Percentiles rank a stretch among this genome's conserved stretches.
These are phyloP conservation scores for Amphipoea oculea DNA, from an alignment of 2,888 invertebrate genomes.

Conservation along the genomic window DNA sequence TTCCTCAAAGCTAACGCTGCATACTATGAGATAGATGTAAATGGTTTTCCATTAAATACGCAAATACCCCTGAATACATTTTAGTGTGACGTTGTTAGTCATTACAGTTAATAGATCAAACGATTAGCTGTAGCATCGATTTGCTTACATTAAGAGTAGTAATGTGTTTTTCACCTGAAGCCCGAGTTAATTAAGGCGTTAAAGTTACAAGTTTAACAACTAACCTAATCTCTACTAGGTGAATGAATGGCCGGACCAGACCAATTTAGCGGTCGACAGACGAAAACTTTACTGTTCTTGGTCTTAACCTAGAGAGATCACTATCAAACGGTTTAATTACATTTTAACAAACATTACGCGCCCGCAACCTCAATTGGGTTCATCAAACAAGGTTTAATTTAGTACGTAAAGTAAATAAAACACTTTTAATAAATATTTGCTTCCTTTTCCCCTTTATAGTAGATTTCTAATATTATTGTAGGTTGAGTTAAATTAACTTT, in stretches of 20 bases:
- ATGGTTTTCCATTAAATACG: constrained; percentile 13
- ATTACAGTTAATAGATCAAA: constrained; percentile 47
- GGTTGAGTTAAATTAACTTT: constrained; percentile 8
- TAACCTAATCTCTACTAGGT: constrained; percentile 19
- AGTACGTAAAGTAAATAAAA: constrained; percentile 74
- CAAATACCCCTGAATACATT: constrained; percentile 28
- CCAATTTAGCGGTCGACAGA: constrained; percentile 67
- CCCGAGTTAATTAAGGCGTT: constrained; percentile 30
- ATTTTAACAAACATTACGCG: constrained; percentile 75
- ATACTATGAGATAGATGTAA: background rate
- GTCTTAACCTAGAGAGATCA: constrained; percentile 87
- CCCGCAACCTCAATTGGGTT: constrained; percentile 77
- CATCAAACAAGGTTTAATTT: constrained; percentile 76
- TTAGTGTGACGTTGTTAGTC: constrained; percentile 22
- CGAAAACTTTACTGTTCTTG: constrained; percentile 75
- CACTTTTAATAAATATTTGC: constrained; percentile 56
- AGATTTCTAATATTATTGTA: constrained; percentile 29
- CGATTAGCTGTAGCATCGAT: constrained; percentile 55
- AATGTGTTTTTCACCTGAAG: constrained; percentile 29
- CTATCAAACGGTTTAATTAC: constrained; percentile 81
- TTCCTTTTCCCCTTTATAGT: constrained; percentile 67
- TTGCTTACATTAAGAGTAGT: constrained; percentile 21
- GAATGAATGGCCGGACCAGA: constrained; percentile 59
- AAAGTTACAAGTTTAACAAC: constrained; percentile 17
- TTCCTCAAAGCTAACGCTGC: constrained; percentile 7